Conservation (phyloP, 64 coral and sea anemone species). For the Stichodactyla mertensii region DNA sequence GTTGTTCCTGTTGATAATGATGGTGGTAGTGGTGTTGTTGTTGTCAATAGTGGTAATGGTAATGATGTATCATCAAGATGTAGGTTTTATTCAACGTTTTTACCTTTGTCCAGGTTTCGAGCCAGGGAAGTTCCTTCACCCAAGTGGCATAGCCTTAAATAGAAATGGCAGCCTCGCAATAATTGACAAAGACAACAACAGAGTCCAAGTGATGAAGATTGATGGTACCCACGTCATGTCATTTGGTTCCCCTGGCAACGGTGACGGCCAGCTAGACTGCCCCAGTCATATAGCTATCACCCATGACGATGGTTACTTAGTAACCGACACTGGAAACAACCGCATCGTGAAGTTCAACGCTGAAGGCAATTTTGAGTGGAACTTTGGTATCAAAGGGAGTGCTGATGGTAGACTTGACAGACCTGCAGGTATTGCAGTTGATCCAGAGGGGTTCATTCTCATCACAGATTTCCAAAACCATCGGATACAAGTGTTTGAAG, state of each 20-base stretch:
- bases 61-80: too few species aligned
- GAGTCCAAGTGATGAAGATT: slow-evolving; percentile 78
- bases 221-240: slow-evolving; percentile 63
- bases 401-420: slow-evolving; percentile 62
- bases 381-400: slow-evolving; percentile 62
- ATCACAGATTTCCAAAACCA: slow-evolving; percentile 86
- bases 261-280: slow-evolving; percentile 64
- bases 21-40: too few species aligned
- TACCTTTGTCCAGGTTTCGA: slow-evolving; percentile 31
- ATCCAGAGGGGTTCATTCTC: slow-evolving; percentile 82
- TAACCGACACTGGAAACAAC: slow-evolving; percentile 89
- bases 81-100: not conserved
- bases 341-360: slow-evolving; percentile 76
- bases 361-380: slow-evolving; percentile 50
- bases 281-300: slow-evolving; percentile 78
- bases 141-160: slow-evolving; percentile 62
- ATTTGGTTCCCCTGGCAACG: slow-evolving; percentile 63
- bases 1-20: too few species aligned
- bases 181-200: slow-evolving; percentile 86
- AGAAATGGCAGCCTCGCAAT: slow-evolving; percentile 61
- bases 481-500: slow-evolving; percentile 65
- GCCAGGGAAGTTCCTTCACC: slow-evolving; percentile 61
- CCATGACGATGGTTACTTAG: slow-evolving; percentile 69
- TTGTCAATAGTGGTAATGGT: too few species aligned
- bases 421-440: slow-evolving; percentile 71